Evolutionary conservation across 1,140 invertebrate species (phyloP).

Genomic region (Musca domestica): DNA sequence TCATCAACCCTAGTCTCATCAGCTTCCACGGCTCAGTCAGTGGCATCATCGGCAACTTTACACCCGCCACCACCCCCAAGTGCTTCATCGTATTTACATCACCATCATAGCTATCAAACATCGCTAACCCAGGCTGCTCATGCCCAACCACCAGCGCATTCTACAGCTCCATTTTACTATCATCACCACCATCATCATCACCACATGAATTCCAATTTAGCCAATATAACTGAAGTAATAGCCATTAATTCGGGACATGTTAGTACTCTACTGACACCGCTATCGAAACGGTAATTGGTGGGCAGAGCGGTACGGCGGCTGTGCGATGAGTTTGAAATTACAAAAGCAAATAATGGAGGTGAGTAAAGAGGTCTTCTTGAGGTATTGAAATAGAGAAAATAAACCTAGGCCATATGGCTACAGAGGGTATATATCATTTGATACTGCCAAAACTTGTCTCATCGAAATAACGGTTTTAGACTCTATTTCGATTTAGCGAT

Average conservation of each 20-base stretch:
- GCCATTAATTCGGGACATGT: neutral
- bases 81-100: constrained; percentile 10
- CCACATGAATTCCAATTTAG: neutral
- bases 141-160: neutral
- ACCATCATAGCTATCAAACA: neutral
- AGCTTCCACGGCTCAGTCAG: too few species aligned
- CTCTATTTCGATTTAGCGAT: too few species aligned
- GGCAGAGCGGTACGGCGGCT: too few species aligned
- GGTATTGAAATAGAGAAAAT: too few species aligned
- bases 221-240: constrained; percentile 3
- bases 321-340: too few species aligned
- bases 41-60: too few species aligned
- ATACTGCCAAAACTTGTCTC: too few species aligned
- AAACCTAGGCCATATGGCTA: too few species aligned
- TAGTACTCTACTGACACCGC: neutral
- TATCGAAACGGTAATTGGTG: neutral
- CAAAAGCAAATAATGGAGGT: too few species aligned
- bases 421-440: too few species aligned
- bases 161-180: neutral
- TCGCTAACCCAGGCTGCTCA: neutral
- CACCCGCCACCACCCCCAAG: neutral
- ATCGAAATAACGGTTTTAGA: too few species aligned
- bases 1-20: neutral
- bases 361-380: too few species aligned
- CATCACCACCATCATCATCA: neutral